phyloP scores from a whole-genome alignment of 2,797 vertebrate species.

The Coilia nasus region DNA sequence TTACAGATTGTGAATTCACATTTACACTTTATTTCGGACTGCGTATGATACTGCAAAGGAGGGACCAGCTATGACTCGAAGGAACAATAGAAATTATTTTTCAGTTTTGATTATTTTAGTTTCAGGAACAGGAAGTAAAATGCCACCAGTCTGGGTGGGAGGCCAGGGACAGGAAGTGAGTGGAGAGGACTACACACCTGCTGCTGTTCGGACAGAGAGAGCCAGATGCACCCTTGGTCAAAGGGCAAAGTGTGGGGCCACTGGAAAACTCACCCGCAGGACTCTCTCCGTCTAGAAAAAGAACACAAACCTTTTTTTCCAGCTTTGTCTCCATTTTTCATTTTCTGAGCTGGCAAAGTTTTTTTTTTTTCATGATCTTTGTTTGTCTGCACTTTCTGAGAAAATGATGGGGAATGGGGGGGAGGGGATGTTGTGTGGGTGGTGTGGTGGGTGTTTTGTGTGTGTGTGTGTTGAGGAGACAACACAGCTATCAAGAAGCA shows the following conservation, averaged over 20 bases:
- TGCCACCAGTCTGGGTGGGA: neutral
- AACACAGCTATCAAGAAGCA: slow-evolving; percentile 72
- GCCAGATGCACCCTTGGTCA: neutral
- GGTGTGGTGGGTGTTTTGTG: slow-evolving; percentile 40
- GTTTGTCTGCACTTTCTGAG: slow-evolving; percentile 42
- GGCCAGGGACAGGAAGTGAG: neutral
- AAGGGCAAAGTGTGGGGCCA: neutral
- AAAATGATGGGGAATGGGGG: slow-evolving; percentile 53
- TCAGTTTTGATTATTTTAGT: no score
- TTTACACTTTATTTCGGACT: no score
- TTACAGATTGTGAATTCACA: no score
- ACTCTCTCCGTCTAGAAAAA: slow-evolving; percentile 39
- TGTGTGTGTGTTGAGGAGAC: slow-evolving; percentile 28
- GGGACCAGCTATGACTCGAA: neutral
- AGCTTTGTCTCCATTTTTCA: slow-evolving; percentile 34
- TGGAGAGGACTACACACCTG: neutral
- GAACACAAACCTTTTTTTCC: slow-evolving; percentile 36
- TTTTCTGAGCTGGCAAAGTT: slow-evolving; percentile 64
- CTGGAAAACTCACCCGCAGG: slow-evolving; percentile 31
- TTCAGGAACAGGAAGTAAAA: neutral
- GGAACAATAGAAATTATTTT: neutral
- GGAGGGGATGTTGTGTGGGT: slow-evolving; percentile 8
- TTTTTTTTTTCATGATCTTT: slow-evolving; percentile 41
- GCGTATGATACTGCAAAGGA: neutral
- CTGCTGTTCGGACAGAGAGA: neutral